Evolutionary conservation across 1,140 invertebrate genomes (phyloP).

Genomic region (Apis dorsata): DNA sequence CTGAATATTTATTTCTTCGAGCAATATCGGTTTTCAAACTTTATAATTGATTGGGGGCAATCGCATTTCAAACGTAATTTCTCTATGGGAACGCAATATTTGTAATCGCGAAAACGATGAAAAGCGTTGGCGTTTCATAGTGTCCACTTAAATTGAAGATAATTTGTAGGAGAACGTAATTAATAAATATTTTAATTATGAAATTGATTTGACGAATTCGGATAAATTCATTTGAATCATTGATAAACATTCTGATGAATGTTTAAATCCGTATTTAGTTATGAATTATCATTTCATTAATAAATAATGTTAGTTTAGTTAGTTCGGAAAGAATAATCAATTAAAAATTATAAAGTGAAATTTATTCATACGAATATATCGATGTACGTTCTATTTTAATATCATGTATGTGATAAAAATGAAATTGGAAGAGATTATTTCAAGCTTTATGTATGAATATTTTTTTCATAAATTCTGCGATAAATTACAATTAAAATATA

Average conservation of each 20-base stretch:
- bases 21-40: neutral
- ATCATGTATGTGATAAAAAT: no score
- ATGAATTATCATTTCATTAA: no score
- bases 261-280: neutral
- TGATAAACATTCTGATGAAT: neutral
- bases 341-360: no score
- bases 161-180: neutral
- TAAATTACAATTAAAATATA: no score
- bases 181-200: neutral
- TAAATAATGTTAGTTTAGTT: no score
- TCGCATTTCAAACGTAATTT: neutral
- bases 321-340: no score
- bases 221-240: neutral
- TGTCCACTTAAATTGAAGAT: neutral
- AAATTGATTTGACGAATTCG: neutral
- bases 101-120: neutral
- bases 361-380: no score
- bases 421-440: no score
- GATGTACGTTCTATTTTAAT: no score
- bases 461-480: no score
- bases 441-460: no score
- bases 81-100: neutral
- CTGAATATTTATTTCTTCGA: neutral
- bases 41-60: neutral
- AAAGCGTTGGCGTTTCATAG: neutral